Evolutionary conservation across 2,113 vertebrate genomes (phyloP), one percentile per base, ranked within the genome.

Genomic region (Barbus barbus): DNA sequence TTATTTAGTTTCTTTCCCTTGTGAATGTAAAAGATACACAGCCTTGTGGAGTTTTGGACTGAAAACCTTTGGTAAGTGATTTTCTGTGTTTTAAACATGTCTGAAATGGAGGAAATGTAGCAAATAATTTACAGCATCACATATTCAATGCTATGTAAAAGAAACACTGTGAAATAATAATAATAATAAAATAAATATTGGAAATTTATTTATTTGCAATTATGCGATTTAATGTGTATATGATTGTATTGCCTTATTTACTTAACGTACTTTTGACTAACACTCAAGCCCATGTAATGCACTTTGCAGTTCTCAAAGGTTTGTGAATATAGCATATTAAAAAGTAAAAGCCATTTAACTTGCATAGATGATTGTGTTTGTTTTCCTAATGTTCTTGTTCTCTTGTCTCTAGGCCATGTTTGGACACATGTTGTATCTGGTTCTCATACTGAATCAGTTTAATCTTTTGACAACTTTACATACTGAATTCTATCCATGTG

Each of bases 401-500:
- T 36, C 33, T 1, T 81, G 28, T 79, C 14, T 84, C 79, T 84
- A 94, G 93, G 87, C 11, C 60, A 60, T 89, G 60, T 85, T 89
- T 77, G 88, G 69, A 84, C 48, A 71, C 9, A 48, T 87, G 79
- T 5, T 87, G 9, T 73, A 69, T 33, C 18, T 93, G 75, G 51
- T 94, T 36, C 38, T 92, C 20, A 4, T 86, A 9, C 60, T 84
- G 83, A 89, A 90, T 48, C 83, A 91, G 85, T 75, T 93, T 41
- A 76, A 56, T 56, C 56, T 88, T 5, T 86, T 89, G 61, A 75
- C 73, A 46, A 81, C 87, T 20, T 90, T 83, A 53, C 91, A 93
- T 88, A 89, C 87, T 14, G 72, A 24, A 1, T 95, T 93, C 76
- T 92, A 93, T 6, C 95, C 95, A 75, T 96, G 95, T 90, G 92